phyloP scores from a whole-genome alignment of 2,797 vertebrate genomes.

The Rousettus madagascariensis region DNA sequence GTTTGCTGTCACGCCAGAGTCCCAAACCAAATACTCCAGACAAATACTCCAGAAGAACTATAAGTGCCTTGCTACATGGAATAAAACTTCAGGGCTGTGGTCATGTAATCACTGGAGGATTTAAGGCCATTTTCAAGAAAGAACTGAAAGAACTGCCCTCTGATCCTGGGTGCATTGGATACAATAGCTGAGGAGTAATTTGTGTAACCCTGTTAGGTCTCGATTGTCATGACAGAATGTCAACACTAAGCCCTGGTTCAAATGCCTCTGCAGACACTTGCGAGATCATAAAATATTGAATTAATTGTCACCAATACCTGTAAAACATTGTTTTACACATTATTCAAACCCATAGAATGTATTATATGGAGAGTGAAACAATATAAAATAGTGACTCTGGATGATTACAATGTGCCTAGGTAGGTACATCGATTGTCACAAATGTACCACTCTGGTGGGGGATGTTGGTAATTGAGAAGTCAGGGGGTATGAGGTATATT shows the following conservation, averaged over 20 bases:
- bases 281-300: not conserved
- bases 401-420: not conserved
- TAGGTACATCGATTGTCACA: not conserved
- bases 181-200: not conserved
- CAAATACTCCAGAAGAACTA: not conserved
- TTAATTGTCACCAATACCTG: not conserved
- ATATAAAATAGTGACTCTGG: not conserved
- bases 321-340: not conserved
- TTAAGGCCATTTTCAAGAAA: not conserved
- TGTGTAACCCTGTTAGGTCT: not conserved
- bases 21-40: not conserved
- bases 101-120: not conserved
- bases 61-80: not conserved
- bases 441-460: not conserved
- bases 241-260: not conserved
- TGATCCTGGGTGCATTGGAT: not conserved
- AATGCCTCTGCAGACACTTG: not conserved
- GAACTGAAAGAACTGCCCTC: not conserved
- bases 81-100: not conserved
- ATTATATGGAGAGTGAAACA: not conserved
- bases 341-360: not conserved
- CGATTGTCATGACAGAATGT: not conserved
- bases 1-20: not conserved
- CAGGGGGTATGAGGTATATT: no score
- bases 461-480: not conserved